These are phyloP conservation scores for Raphicerus campestris DNA, from an alignment of 2,113 vertebrate species.

Conservation along the genomic window DNA sequence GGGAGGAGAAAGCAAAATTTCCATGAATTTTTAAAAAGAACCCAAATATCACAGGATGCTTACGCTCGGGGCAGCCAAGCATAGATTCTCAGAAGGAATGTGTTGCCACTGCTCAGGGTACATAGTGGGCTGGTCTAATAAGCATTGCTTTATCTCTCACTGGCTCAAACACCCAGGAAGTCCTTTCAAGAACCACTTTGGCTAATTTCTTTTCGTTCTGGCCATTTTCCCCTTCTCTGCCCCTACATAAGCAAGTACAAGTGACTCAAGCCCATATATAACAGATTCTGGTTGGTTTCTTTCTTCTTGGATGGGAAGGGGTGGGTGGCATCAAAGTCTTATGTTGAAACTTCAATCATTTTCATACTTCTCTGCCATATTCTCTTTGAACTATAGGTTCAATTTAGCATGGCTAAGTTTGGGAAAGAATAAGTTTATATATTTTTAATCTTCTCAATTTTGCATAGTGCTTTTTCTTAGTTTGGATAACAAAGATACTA, in stretches of 20 bases:
- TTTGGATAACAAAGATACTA: background rate
- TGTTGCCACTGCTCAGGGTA: background rate
- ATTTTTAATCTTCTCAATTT: background rate
- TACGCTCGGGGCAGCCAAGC: background rate
- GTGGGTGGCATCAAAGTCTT: background rate
- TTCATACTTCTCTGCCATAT: background rate
- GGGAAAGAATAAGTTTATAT: background rate
- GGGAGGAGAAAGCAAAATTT: background rate
- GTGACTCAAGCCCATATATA: background rate
- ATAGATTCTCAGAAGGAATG: too few species aligned
- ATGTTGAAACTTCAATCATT: background rate
- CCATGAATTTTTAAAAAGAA: background rate
- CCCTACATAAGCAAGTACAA: background rate
- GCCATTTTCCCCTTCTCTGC: background rate
- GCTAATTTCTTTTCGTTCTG: background rate
- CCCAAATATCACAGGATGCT: background rate
- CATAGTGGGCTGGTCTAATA: background rate
- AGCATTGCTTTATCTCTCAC: background rate
- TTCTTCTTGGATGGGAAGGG: background rate
- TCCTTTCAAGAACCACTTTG: background rate
- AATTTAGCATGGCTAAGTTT: background rate
- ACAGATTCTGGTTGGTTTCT: background rate
- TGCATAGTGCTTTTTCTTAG: background rate
- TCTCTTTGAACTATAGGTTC: background rate
- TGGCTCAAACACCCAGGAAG: background rate